Base-by-base conservation (phyloP, 2,113 vertebrate species). In the Tetrax tetrax region DNA sequence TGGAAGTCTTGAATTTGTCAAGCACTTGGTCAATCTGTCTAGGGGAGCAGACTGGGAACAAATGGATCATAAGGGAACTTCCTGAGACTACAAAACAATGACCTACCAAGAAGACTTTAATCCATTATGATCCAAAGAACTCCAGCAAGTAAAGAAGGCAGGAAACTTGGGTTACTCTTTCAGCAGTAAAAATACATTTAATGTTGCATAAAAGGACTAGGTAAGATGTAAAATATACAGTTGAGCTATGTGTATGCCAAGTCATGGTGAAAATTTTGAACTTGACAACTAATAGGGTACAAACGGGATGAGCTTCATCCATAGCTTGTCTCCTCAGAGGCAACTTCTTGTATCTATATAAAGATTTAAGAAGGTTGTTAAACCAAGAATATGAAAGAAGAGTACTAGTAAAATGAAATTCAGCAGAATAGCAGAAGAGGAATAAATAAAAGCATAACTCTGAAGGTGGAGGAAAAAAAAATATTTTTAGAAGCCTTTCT, bases 241-340 rank as follows among this genome's bases (percentile, higher is more conserved):
- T 4, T 1, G 1, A 69, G 14, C 8, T 53, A 17, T 10, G 9
- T 6, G 3, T 9, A 14, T 27, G 27, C 1, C 31, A 57, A 84
- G 4, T 48, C 17, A 33, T 23, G 14, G 21, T 21, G 47, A 92
- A 64, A 59, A n/a, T 60, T 74, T 54, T 85, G 20, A 75, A 31
- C 29, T 19, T 48, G 28, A 50, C 14, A 66, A 3, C 4, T 57
- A 22, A 4, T 47, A 31, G 2, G 29, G 3, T 10, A 48, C 31
- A 41, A 65, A 37, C 11, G 6, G 6, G 31, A 17, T 37, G 15
- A 86, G 17, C 27, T 48, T n/a, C 21, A 59, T 59, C 15, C 8
- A 35, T 21, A 81, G 2, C 12, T 72, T 48, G 4, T 20, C 21
- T 66, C 21, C 43, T 14, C 21, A 35, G 6, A 53, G 14, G 8